Evolutionary conservation across 2,113 vertebrate genomes (phyloP).

Genomic region (Myxocyprinus asiaticus): DNA sequence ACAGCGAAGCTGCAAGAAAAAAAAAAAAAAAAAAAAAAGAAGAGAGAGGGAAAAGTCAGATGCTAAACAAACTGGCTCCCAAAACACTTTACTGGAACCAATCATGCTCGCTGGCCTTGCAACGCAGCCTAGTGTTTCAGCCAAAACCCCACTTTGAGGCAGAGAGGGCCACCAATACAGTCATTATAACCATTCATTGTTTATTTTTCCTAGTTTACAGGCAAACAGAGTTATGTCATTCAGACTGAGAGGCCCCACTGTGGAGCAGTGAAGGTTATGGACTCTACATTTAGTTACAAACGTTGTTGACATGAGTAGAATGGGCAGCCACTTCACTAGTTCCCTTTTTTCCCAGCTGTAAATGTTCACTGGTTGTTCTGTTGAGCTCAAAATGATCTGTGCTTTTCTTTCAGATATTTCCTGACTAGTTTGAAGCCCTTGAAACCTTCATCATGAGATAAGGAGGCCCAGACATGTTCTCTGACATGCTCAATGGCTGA

Average conservation of each 20-base stretch:
- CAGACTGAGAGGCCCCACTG: constrained; percentile 62
- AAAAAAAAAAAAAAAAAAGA: constrained; percentile 50
- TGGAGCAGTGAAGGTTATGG: constrained; percentile 61
- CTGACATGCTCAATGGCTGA: constrained; percentile 9
- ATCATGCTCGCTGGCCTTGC: constrained; percentile 62
- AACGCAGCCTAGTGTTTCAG: constrained; percentile 45
- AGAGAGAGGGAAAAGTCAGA: constrained; percentile 47
- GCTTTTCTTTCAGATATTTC: not conserved
- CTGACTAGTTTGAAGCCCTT: not conserved
- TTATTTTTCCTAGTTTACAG: constrained; percentile 70
- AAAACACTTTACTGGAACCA: constrained; percentile 64
- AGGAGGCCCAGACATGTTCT: constrained; percentile 21
- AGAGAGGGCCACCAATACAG: constrained; percentile 69
- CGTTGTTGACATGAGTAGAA: constrained; percentile 5
- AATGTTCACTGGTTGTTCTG: not conserved
- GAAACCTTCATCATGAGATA: not conserved
- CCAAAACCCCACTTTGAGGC: constrained; percentile 62
- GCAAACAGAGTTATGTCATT: constrained; percentile 69
- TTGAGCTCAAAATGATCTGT: not conserved
- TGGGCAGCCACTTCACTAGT: constrained; percentile 17
- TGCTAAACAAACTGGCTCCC: constrained; percentile 58
- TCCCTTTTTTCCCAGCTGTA: not conserved
- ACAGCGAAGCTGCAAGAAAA: constrained; percentile 31
- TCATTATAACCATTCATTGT: constrained; percentile 66
- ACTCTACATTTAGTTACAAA: constrained; percentile 40